Evolutionary conservation across 2,888 invertebrate species (phyloP).

Genomic region (Beris chalybata): DNA sequence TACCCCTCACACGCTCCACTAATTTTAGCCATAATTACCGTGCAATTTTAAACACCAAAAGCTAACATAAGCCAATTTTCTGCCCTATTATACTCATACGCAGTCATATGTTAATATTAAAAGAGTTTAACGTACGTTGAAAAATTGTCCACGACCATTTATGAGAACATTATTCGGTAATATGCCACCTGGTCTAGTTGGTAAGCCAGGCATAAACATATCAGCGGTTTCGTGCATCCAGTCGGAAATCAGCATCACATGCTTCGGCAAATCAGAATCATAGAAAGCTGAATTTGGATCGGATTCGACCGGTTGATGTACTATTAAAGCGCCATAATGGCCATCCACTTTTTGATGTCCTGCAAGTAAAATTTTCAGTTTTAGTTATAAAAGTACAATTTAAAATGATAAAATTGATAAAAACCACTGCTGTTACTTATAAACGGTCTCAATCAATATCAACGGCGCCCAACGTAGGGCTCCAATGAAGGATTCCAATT

Average conservation of each 20-base stretch:
- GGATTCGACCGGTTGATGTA: conserved; percentile 64
- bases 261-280: conserved; percentile 71
- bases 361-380: conserved; percentile 40
- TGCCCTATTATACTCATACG: too few relatives aligned
- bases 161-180: conserved; percentile 46
- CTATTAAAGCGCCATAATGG: conserved; percentile 73
- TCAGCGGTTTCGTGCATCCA: conserved; percentile 70
- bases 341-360: conserved; percentile 80
- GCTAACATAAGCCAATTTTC: conserved; percentile 24
- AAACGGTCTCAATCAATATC: too few relatives aligned
- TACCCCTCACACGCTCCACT: too few relatives aligned
- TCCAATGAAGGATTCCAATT: too few relatives aligned
- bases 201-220: conserved; percentile 46
- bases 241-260: conserved; percentile 73
- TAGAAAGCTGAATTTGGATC: conserved; percentile 66
- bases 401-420: too few relatives aligned
- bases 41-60: conserved; percentile 27
- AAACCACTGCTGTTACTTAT: too few relatives aligned
- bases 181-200: conserved; percentile 41
- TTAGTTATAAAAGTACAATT: too few relatives aligned
- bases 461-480: too few relatives aligned
- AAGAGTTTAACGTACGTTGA: conserved; percentile 39
- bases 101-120: too few relatives aligned
- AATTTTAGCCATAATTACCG: too few relatives aligned
- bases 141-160: conserved; percentile 48